Percentiles rank a stretch among this genome's conserved stretches.
Evolutionary conservation across 2,888 invertebrate genomes (phyloP).

Genomic region (Ditylenchus weischeri): DNA sequence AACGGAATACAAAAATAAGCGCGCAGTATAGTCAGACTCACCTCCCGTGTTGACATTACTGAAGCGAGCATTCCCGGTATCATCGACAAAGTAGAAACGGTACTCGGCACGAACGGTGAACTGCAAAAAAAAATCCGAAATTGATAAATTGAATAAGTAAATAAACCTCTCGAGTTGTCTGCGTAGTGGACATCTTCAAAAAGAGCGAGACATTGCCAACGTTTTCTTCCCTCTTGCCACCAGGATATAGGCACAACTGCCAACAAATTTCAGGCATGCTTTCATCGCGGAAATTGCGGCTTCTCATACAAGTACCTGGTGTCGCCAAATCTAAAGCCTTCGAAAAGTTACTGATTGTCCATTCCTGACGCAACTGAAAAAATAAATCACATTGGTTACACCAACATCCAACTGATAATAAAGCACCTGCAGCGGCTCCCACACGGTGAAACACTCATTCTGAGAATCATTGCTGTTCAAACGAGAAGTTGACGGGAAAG

Average conservation of each 20-base stretch:
- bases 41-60: slow-evolving; percentile 57
- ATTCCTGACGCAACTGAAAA: slow-evolving; percentile 49
- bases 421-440: slow-evolving; percentile 44
- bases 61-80: slow-evolving; percentile 51
- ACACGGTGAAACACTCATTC: slow-evolving; percentile 48
- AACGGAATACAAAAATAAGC: too few species aligned
- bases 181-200: slow-evolving; percentile 57
- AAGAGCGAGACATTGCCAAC: slow-evolving; percentile 56
- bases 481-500: slow-evolving; percentile 17
- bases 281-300: slow-evolving; percentile 53
- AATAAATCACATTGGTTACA: too few species aligned
- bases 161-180: slow-evolving; percentile 48
- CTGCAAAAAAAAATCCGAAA: slow-evolving; percentile 27
- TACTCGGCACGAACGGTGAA: slow-evolving; percentile 59
- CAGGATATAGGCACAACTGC: slow-evolving; percentile 58
- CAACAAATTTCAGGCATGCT: slow-evolving; percentile 55
- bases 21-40: too few species aligned
- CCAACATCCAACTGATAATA: too few species aligned
- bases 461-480: slow-evolving; percentile 14
- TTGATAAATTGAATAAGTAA: background rate
- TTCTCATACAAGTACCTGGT: slow-evolving; percentile 56
- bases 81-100: slow-evolving; percentile 57
- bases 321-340: slow-evolving; percentile 53
- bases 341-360: slow-evolving; percentile 57
- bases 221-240: slow-evolving; percentile 58